phyloP scores from a whole-genome alignment of 2,113 vertebrate genomes.

The Indicator maculatus region DNA sequence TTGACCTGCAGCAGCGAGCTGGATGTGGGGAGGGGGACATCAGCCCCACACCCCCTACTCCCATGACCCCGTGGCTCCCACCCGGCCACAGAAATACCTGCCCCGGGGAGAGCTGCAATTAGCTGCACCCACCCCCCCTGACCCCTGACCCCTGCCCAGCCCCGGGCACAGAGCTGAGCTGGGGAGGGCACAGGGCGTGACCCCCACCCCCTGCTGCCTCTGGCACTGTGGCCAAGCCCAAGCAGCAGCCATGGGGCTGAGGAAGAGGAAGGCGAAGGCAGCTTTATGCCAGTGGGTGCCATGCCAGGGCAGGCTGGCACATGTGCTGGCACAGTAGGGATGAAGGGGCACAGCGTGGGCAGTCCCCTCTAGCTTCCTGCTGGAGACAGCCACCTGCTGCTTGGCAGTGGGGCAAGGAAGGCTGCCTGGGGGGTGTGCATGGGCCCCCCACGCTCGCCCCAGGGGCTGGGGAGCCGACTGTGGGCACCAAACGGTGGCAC shows the following conservation, averaged over 20 bases:
- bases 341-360: neutral
- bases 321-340: fast-evolving
- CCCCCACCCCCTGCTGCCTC: neutral
- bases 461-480: neutral
- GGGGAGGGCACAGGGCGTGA: neutral
- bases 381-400: neutral
- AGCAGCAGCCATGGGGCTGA: neutral
- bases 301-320: neutral
- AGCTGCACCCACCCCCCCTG: neutral
- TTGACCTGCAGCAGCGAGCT: neutral
- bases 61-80: neutral
- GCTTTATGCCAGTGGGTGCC: neutral
- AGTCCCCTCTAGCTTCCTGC: too few relatives aligned
- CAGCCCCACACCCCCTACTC: neutral
- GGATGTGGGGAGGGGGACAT: neutral
- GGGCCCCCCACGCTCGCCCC: neutral
- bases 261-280: neutral
- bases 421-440: neutral
- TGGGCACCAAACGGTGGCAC: neutral
- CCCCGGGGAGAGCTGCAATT: neutral
- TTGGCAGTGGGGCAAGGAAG: neutral
- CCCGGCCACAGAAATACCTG: neutral
- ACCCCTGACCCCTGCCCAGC: neutral
- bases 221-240: fast-evolving
- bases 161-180: neutral